Conservation (phyloP, 1,140 invertebrate genomes). For the Cecropterus lyciades region DNA sequence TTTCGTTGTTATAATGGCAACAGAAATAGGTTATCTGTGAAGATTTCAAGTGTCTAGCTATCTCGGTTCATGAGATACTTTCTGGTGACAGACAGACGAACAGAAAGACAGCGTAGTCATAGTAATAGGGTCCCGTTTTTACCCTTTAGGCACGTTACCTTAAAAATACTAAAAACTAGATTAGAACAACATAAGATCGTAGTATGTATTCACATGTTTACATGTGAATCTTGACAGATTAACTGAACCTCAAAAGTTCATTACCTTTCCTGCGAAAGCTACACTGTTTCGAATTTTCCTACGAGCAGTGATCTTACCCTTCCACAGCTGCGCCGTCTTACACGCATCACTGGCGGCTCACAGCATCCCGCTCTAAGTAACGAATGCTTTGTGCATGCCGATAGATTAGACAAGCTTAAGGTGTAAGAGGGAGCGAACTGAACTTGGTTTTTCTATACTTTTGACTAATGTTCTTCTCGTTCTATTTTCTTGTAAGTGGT, state of each 20-base stretch:
- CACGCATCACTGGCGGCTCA: constrained; percentile 72
- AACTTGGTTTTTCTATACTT: too few relatives aligned
- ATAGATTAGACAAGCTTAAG: constrained; percentile 55
- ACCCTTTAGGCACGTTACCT: too few relatives aligned
- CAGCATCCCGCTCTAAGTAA: constrained; percentile 68
- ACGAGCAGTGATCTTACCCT: constrained; percentile 35
- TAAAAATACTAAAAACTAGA: not conserved
- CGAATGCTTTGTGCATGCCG: constrained; percentile 78
- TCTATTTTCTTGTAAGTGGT: too few relatives aligned
- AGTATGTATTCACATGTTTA: not conserved
- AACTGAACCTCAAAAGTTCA: constrained; percentile 29
- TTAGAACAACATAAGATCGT: too few relatives aligned
- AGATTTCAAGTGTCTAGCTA: too few relatives aligned
- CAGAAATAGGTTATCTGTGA: too few relatives aligned
- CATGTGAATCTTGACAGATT: constrained; percentile 6
- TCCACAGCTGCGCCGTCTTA: constrained; percentile 72
- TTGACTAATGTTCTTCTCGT: too few relatives aligned
- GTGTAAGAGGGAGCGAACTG: constrained; percentile 40
- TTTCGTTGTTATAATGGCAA: too few relatives aligned
- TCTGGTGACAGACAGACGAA: too few relatives aligned
- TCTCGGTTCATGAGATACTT: too few relatives aligned
- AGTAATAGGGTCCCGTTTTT: too few relatives aligned
- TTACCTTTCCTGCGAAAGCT: constrained; percentile 19
- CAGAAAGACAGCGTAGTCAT: too few relatives aligned
- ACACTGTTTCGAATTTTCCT: constrained; percentile 32